These are phyloP conservation scores for Enteromius viviparus DNA, from an alignment of 2,797 vertebrate species.

Conservation along the genomic window DNA sequence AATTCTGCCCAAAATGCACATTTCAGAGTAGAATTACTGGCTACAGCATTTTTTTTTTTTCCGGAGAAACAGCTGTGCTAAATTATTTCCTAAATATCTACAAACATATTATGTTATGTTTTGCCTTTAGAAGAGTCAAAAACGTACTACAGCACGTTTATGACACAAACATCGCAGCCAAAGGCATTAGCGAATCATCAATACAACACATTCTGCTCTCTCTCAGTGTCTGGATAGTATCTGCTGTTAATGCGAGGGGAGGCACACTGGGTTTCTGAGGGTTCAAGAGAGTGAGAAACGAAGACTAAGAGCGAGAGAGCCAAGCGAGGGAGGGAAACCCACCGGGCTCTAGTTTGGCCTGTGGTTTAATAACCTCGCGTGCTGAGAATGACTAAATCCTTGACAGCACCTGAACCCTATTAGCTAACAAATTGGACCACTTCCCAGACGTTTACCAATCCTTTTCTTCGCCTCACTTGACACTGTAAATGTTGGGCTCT, in stretches of 20 bases:
- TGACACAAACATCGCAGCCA: background rate
- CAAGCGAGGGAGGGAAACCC: conserved; percentile 7
- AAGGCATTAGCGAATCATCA: background rate
- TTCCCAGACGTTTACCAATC: conserved; percentile 56
- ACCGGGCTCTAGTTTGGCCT: conserved; percentile 43
- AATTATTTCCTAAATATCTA: too few species aligned
- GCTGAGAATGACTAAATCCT: conserved; percentile 52
- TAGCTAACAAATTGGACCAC: conserved; percentile 61
- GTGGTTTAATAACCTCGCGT: conserved; percentile 58
- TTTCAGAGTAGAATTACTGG: too few species aligned
- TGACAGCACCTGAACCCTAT: conserved; percentile 62
- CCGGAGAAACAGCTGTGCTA: too few species aligned
- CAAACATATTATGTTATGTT: too few species aligned
- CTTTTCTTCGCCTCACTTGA: conserved; percentile 38
- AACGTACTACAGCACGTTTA: too few species aligned
- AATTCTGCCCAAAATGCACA: too few species aligned
- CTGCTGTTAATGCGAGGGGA: background rate
- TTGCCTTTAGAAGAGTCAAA: too few species aligned
- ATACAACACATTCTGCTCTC: background rate
- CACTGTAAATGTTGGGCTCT: conserved; percentile 48
- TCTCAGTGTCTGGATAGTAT: conserved; percentile 11
- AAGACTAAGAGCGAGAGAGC: background rate
- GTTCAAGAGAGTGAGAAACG: conserved; percentile 15
- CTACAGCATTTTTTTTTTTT: too few species aligned
- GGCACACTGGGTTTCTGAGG: conserved; percentile 12